Conservation (phyloP, 2,888 invertebrate species). For the Clistopyga incitator region DNA sequence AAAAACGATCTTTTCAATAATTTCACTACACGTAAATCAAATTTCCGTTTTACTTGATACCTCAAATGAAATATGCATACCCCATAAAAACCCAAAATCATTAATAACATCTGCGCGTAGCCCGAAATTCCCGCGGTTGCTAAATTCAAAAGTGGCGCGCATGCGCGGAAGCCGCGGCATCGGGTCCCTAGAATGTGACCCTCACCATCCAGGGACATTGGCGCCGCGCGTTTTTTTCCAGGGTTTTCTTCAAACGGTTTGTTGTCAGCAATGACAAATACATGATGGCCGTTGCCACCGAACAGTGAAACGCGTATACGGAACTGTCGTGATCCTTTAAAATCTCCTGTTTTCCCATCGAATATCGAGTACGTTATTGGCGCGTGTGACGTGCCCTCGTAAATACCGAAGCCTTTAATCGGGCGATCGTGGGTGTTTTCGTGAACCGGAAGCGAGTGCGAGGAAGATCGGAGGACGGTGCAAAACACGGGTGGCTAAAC, state of each 20-base stretch:
- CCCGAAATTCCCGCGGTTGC: too few species aligned
- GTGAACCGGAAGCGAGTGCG: too few species aligned
- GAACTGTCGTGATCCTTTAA: constrained; percentile 73
- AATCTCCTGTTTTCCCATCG: constrained; percentile 74
- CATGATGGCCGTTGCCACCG: constrained; percentile 83
- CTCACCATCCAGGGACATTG: constrained; percentile 62
- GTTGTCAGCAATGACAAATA: constrained; percentile 82
- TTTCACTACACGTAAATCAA: too few species aligned
- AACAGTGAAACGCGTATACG: constrained; percentile 82
- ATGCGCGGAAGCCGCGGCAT: not conserved
- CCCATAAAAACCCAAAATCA: too few species aligned
- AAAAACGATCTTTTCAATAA: too few species aligned
- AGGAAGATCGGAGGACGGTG: constrained; percentile 67
- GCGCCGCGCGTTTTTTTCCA: constrained; percentile 62
- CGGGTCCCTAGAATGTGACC: constrained; percentile 34
- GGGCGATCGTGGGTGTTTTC: too few species aligned
- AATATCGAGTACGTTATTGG: constrained; percentile 28
- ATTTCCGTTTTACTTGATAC: too few species aligned
- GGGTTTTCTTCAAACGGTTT: constrained; percentile 67
- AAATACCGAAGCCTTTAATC: constrained; percentile 23
- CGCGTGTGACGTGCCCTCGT: constrained; percentile 55
- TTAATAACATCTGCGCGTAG: too few species aligned
- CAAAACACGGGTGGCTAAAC: constrained; percentile 79
- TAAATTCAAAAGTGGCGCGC: too few species aligned
- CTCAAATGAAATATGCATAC: too few species aligned